These are phyloP conservation scores for Cyrtodaria siliqua DNA, from an alignment of 2,888 invertebrate species.

Conservation along the genomic window DNA sequence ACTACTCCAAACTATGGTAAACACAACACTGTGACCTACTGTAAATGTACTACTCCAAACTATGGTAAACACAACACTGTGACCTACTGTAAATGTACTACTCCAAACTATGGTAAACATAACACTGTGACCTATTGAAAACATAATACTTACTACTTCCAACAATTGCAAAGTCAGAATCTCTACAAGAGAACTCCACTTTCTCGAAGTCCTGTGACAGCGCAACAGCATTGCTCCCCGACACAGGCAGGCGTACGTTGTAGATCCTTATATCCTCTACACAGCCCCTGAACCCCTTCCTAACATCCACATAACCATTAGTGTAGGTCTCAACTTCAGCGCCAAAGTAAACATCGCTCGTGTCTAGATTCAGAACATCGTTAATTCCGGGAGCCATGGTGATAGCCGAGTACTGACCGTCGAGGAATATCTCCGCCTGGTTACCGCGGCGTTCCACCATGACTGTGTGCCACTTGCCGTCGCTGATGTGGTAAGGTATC, in stretches of 20 bases:
- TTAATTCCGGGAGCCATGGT: constrained; percentile 91
- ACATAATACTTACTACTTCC: constrained; percentile 66
- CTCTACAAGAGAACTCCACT: constrained; percentile 85
- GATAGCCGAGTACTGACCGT: constrained; percentile 91
- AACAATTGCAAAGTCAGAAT: constrained; percentile 60
- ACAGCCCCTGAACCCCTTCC: constrained; percentile 95
- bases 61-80: too few relatives aligned
- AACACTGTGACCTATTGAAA: too few relatives aligned
- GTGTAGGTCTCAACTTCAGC: constrained; percentile 89
- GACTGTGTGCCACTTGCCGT: constrained; percentile 94
- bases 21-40: too few relatives aligned
- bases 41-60: too few relatives aligned
- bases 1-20: too few relatives aligned
- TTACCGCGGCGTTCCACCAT: constrained; percentile 93
- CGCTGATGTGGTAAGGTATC: constrained; percentile 91
- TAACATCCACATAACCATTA: constrained; percentile 87
- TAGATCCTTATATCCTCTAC: constrained; percentile 94
- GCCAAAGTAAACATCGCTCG: constrained; percentile 93
- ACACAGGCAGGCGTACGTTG: constrained; percentile 90
- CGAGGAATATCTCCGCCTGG: constrained; percentile 92
- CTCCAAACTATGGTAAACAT: too few relatives aligned
- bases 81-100: too few relatives aligned
- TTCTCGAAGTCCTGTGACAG: constrained; percentile 84
- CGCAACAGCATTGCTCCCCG: constrained; percentile 86
- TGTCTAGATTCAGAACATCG: constrained; percentile 94